Evolutionary conservation across 1,140 invertebrate species (phyloP), one percentile per base, ranked within the genome.

Genomic region (Leptestheria dahalacensis): DNA sequence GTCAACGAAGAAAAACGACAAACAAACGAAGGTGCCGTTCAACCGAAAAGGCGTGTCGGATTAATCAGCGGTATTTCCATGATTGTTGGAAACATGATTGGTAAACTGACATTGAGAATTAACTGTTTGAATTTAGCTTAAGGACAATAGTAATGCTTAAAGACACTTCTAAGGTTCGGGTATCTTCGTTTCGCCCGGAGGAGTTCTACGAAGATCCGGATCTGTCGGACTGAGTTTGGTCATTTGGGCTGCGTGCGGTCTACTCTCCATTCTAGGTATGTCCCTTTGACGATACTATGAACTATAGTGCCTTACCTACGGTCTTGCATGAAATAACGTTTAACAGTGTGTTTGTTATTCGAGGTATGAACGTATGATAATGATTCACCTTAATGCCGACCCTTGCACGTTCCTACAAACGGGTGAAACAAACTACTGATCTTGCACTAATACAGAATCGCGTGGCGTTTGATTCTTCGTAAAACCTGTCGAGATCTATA

Each of bases 161-260:
- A 50, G 54, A 25, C 50, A 54, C 46, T 61, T 68, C 70, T 4
- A 63, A 82, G 83, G 89, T 41, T 91, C 88, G n/a, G 91, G 91
- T 41, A 93, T 95, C 55, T 95, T 95, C 67, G 82, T 95, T 1
- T 88, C 88, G 0, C 88, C 91, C 0, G 80, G 85, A 33, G 84
- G 83, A 23, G 86, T 91, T 1, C 71, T 93, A 2, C 69, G 81
- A 63, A 77, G 84, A 66, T 82, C 87, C 0, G 87, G 88, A 20
- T 91, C 88, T 9, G 81, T 93, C 0, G 88, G 82, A 18, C 73
- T 89, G 62, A 86, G 87, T 64, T 73, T 94, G 1, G 72, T 92
- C 15, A 77, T 93, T 29, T 94, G 91, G 90, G 75, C 79, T 3
- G 69, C 81, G 1, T 91, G 88, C 67, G 91, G 91, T 57, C 62